These are phyloP conservation scores for Coreoperca whiteheadi DNA, from an alignment of 2,113 vertebrate genomes.

Conservation along the genomic window DNA sequence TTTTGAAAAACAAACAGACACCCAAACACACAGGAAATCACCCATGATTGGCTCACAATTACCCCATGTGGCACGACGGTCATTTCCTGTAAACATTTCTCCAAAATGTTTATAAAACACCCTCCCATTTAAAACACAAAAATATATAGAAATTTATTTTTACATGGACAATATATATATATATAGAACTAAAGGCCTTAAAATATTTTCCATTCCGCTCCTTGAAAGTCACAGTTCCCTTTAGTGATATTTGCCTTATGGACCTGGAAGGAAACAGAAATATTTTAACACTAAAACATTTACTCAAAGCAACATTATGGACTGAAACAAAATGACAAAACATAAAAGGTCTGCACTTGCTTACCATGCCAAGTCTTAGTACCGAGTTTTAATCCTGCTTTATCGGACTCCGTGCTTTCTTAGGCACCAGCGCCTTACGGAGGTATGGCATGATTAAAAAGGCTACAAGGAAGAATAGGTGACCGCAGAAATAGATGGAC, in stretches of 20 bases:
- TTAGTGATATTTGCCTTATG: conserved; percentile 69
- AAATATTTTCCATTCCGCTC: conserved; percentile 82
- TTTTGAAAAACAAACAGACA: conserved; percentile 22
- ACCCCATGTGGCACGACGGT: conserved; percentile 79
- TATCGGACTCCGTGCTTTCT: conserved; percentile 75
- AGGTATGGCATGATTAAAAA: conserved; percentile 89
- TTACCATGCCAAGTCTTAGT: conserved; percentile 58
- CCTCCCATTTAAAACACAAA: conserved; percentile 78
- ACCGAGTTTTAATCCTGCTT: conserved; percentile 77
- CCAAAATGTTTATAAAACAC: conserved; percentile 76
- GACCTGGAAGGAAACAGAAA: conserved; percentile 66
- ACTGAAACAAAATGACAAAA: not conserved
- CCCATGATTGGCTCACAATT: conserved; percentile 74
- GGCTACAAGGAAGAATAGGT: conserved; percentile 89
- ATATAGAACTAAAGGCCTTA: conserved; percentile 85
- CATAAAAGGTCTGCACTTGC: not conserved
- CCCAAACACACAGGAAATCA: conserved; percentile 60
- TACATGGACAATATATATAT: conserved; percentile 74
- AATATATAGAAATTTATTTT: conserved; percentile 84
- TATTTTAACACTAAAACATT: not conserved
- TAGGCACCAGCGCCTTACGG: conserved; percentile 90
- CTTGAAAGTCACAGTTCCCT: conserved; percentile 82
- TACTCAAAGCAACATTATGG: not conserved
- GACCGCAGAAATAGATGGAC: conserved; percentile 93
- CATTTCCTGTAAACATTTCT: conserved; percentile 80